Evolutionary conservation across 2,888 invertebrate species (phyloP), one percentile per base, ranked within the genome.

Genomic region (Melangyna quadrimaculata): DNA sequence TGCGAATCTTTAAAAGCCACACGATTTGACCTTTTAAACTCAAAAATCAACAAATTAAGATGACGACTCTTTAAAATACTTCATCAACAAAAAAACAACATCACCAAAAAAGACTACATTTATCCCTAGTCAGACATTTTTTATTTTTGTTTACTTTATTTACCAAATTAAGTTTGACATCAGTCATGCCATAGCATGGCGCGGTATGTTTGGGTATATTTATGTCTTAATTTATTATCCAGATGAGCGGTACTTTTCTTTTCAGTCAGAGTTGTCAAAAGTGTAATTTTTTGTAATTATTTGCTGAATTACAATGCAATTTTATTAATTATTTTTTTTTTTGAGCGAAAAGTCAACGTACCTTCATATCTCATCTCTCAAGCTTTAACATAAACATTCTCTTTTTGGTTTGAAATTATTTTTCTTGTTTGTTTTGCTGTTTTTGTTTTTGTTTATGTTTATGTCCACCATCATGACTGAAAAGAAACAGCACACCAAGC

Each of bases 21-120:
- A 61, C 22, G 67, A 59, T 73, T 32, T 67, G 83, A 83, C 83
- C 83, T 78, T 78, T 83, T 57, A 43, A 83, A 35, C 51, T 67
- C 27, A 17, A 67, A 67, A 35, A 51, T 24, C 22, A 59, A 63
- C 77, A 77, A 77, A 82, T 81, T 67, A 17, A 53, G 40, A 32
- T 73, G 67, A 43, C 37, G 27, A 2, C 67, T 45, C 35, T 51
- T 51, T 14, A 51, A 48, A 35, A 51, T 67, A 32, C 48, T 22
- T 27, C 27, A 57, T 17, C 45, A 17, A 45, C 27, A 29, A 37
- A 19, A 43, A 29, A 45, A 14, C 19, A 29, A 45, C 10, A 29
- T n/a, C n/a, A n/a, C n/a, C n/a, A n/a, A n/a, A 43, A 27, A 3
- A 27, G 5, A 19, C 29, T 1, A 24, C 24, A 40, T 40, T 40